Conservation (phyloP, 2,113 vertebrate genomes). For the Ceuthmochares aereus region DNA sequence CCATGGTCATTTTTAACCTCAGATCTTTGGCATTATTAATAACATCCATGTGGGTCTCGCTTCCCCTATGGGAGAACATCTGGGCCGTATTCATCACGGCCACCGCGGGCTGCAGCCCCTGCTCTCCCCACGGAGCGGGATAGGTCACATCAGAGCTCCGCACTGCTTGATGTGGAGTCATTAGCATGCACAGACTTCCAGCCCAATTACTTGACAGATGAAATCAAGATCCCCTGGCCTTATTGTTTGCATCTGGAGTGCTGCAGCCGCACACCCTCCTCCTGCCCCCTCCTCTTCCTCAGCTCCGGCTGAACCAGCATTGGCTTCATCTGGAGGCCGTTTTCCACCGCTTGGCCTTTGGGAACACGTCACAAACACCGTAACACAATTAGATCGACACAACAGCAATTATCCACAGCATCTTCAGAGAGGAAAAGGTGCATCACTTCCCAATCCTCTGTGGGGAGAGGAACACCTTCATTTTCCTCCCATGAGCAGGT, state of each 20-base stretch:
- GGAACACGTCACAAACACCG: background rate
- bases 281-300: background rate
- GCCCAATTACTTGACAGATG: conserved; percentile 48
- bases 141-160: conserved; percentile 52
- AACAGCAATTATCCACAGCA: background rate
- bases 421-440: background rate
- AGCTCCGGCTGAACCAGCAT: background rate
- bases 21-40: conserved; percentile 30
- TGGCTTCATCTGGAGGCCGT: background rate
- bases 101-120: conserved; percentile 6
- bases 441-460: background rate
- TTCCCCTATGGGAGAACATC: conserved; percentile 55
- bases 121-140: background rate
- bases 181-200: conserved; percentile 58
- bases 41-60: background rate
- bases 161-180: conserved; percentile 67
- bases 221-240: conserved; percentile 48
- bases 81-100: conserved; percentile 64
- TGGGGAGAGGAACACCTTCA: background rate
- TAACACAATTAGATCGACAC: background rate
- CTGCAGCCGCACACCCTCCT: background rate
- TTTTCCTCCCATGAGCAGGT: background rate
- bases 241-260: conserved; percentile 46
- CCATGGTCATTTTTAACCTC: conserved; percentile 21
- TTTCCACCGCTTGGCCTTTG: background rate